Conservation (phyloP, 2,888 invertebrate genomes). For the Tinea trinotella region DNA sequence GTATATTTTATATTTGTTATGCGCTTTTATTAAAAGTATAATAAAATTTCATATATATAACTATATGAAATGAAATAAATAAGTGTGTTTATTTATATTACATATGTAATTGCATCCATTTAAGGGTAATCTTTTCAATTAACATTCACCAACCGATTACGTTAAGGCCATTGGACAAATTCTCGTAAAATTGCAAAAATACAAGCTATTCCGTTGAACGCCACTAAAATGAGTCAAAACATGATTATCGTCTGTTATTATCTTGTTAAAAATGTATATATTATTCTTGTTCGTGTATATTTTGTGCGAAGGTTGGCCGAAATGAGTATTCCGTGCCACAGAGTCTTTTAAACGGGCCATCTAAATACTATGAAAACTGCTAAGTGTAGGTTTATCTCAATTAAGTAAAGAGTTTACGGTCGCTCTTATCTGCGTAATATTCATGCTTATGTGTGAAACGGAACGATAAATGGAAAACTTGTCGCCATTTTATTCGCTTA, state of each 20-base stretch:
- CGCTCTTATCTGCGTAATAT: slow-evolving; percentile 21
- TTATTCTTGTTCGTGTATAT: slow-evolving; percentile 12
- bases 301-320: not conserved
- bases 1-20: too few relatives aligned
- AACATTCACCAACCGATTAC: slow-evolving; percentile 1
- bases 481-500: slow-evolving; percentile 1
- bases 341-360: not conserved
- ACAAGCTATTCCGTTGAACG: slow-evolving; percentile 3
- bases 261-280: slow-evolving; percentile 31
- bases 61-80: too few relatives aligned
- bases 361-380: not conserved
- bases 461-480: slow-evolving; percentile 5
- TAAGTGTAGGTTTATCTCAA: slow-evolving; percentile 34
- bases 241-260: slow-evolving; percentile 39
- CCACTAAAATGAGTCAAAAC: slow-evolving; percentile 34
- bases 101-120: too few relatives aligned
- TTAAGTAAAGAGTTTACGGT: slow-evolving; percentile 57
- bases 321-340: slow-evolving; percentile 10
- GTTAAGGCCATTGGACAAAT: not conserved
- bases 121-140: too few relatives aligned
- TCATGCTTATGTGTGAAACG: slow-evolving; percentile 1
- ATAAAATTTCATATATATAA: too few relatives aligned
- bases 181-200: slow-evolving; percentile 5
- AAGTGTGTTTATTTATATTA: too few relatives aligned
- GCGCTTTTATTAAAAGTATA: too few relatives aligned